A percentile compares a stretch with the other conserved stretches of the same genome.
Evolutionary conservation across 1,140 invertebrate species (phyloP).

Genomic region (Wiebesia pumilae): DNA sequence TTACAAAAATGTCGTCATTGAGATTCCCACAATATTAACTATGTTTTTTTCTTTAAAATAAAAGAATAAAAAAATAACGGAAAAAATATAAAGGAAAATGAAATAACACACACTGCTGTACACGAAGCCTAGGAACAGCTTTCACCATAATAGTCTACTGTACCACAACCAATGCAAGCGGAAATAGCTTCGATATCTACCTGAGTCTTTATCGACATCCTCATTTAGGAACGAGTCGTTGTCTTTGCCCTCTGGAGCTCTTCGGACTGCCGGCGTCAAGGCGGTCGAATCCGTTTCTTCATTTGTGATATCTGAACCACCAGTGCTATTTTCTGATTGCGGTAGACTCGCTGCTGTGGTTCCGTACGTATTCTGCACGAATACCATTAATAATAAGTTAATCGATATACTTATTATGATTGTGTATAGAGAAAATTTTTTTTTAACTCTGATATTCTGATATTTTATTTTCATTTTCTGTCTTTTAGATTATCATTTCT

Average conservation of each 20-base stretch:
- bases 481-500: no score
- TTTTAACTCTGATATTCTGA: no score
- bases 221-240: constrained; percentile 80
- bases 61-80: constrained; percentile 24
- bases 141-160: constrained; percentile 58
- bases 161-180: constrained; percentile 71
- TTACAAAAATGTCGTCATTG: constrained; percentile 1
- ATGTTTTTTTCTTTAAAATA: background rate
- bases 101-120: constrained; percentile 41
- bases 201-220: constrained; percentile 78
- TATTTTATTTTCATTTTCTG: no score
- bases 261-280: constrained; percentile 75
- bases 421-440: no score
- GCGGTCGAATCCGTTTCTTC: constrained; percentile 77
- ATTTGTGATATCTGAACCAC: constrained; percentile 57
- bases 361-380: constrained; percentile 64
- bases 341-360: constrained; percentile 59
- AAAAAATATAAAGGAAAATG: constrained; percentile 12
- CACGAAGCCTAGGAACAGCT: constrained; percentile 44
- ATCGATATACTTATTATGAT: no score
- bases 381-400: no score
- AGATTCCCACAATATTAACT: background rate
- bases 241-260: constrained; percentile 86
- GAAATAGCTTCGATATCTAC: constrained; percentile 69
- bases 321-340: constrained; percentile 62